phyloP scores from a whole-genome alignment of 1,140 invertebrate genomes.

The Drosophila varians region DNA sequence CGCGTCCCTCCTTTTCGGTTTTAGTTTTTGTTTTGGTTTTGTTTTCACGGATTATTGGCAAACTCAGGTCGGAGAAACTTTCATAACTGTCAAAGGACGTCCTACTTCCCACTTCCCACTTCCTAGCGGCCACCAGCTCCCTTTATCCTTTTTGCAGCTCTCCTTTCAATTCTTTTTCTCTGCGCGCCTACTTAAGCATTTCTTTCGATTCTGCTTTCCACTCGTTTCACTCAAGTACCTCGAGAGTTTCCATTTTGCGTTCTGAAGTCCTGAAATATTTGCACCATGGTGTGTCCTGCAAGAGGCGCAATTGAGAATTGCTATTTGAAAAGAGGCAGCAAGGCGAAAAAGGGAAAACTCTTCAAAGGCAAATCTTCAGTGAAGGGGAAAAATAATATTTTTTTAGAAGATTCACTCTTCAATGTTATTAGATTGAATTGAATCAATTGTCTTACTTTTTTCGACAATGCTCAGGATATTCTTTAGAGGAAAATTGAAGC shows the following conservation, averaged over 20 bases:
- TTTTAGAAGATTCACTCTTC: conserved; percentile 11
- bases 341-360: conserved; percentile 1
- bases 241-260: conserved; percentile 48
- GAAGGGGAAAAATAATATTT: conserved; percentile 48
- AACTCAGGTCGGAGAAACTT: conserved; percentile 63
- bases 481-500: no score
- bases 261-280: conserved; percentile 49
- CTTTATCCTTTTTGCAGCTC: not conserved
- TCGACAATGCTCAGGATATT: not conserved
- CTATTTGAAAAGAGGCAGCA: conserved; percentile 21
- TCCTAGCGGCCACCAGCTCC: no score
- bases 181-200: conserved; percentile 61
- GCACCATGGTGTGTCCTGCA: conserved; percentile 16
- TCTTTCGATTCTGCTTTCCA: conserved; percentile 42
- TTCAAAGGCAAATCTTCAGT: not conserved
- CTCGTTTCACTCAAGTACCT: conserved; percentile 51
- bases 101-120: conserved; percentile 26
- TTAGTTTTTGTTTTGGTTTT: conserved; percentile 61
- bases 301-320: conserved; percentile 53
- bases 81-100: conserved; percentile 63
- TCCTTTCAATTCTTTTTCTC: conserved; percentile 17
- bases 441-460: not conserved
- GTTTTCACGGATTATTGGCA: conserved; percentile 72
- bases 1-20: conserved; percentile 18
- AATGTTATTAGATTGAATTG: not conserved